Evolutionary conservation across 2,888 invertebrate species (phyloP).

Genomic region (Exocentrus adspersus): DNA sequence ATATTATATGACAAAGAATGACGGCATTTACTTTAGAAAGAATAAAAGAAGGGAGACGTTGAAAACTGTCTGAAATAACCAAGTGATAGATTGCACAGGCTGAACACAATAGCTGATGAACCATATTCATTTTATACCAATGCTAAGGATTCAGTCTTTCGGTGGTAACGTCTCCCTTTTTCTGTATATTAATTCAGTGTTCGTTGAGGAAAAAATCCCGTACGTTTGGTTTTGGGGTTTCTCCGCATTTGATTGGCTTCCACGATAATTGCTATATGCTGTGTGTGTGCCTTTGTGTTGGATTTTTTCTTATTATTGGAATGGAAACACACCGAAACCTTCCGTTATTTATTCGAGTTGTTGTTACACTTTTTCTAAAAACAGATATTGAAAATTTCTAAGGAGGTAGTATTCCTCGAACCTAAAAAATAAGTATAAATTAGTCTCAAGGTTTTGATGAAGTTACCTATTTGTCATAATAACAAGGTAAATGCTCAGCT

Average conservation of each 20-base stretch:
- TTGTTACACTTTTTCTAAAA: too few species aligned
- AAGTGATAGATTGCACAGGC: constrained; percentile 50
- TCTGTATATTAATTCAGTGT: constrained; percentile 14
- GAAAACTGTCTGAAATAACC: constrained; percentile 41
- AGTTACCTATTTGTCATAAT: too few species aligned
- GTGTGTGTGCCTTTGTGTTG: constrained; percentile 12
- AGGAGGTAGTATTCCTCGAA: too few species aligned
- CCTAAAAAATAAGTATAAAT: too few species aligned
- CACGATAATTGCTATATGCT: constrained; percentile 6
- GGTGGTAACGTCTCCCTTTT: constrained; percentile 18
- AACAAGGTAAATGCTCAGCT: neutral
- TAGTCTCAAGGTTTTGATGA: too few species aligned
- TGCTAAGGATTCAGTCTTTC: constrained; percentile 17
- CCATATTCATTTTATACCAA: constrained; percentile 47
- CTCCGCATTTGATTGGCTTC: constrained; percentile 7
- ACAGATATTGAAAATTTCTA: too few species aligned
- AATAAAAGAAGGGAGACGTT: constrained; percentile 33
- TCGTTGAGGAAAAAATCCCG: constrained; percentile 4
- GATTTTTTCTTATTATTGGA: neutral
- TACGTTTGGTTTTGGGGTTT: constrained; percentile 2
- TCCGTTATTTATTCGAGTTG: too few species aligned
- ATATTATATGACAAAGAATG: constrained; percentile 35
- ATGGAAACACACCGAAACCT: too few species aligned
- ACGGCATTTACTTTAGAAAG: constrained; percentile 33
- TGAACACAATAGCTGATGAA: constrained; percentile 51